Evolutionary conservation across 1,140 invertebrate species (phyloP).

Genomic region (Monochamus saltuarius): DNA sequence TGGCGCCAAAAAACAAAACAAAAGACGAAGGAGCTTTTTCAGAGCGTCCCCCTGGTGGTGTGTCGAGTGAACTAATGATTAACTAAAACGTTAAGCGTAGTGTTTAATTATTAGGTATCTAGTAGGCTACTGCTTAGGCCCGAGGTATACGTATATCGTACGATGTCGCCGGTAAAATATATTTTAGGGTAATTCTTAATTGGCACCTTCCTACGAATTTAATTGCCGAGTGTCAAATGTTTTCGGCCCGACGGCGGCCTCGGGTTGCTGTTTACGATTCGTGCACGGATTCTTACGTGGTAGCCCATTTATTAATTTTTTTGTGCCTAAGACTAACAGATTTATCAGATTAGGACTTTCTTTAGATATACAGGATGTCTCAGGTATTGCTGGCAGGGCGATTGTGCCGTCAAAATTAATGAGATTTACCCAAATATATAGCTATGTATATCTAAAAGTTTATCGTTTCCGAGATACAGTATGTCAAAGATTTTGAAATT

Average conservation of each 20-base stretch:
- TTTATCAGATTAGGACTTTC: too few relatives aligned
- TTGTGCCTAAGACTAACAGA: too few relatives aligned
- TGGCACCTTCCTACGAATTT: constrained; percentile 30
- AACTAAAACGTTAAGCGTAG: constrained; percentile 42
- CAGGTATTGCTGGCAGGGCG: too few relatives aligned
- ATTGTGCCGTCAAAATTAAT: too few relatives aligned
- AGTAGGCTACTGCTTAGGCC: constrained; percentile 39
- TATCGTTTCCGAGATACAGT: too few relatives aligned
- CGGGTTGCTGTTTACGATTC: too few relatives aligned
- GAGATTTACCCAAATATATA: too few relatives aligned
- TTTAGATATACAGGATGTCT: too few relatives aligned
- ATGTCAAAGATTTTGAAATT: too few relatives aligned
- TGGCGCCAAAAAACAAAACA: constrained; percentile 48
- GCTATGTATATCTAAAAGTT: too few relatives aligned
- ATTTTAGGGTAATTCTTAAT: constrained; percentile 45
- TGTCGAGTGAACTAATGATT: constrained; percentile 43
- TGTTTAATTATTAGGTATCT: constrained; percentile 43
- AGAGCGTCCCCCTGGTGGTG: constrained; percentile 37
- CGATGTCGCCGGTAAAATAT: constrained; percentile 30
- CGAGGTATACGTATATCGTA: constrained; percentile 20
- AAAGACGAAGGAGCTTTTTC: constrained; percentile 20
- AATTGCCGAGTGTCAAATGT: constrained; percentile 24
- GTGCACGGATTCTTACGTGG: too few relatives aligned
- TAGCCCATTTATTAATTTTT: too few relatives aligned
- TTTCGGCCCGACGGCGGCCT: neutral